phyloP scores from a whole-genome alignment of 2,113 vertebrate genomes.

The Tichodroma muraria region DNA sequence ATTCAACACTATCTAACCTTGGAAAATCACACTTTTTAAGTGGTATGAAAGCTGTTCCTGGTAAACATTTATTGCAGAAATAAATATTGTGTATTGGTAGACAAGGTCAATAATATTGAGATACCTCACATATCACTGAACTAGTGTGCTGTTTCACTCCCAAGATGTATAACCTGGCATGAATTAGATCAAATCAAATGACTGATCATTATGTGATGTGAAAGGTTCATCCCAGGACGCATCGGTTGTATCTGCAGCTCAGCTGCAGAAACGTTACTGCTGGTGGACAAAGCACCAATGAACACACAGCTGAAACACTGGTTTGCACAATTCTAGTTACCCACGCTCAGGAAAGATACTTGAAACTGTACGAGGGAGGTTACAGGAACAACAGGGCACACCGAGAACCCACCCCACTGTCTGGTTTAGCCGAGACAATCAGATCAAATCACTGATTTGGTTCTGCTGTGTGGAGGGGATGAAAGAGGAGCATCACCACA shows the following conservation, averaged over 20 bases:
- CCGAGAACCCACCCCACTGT: background rate
- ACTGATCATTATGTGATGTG: background rate
- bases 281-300: background rate
- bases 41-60: background rate
- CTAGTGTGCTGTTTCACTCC: background rate
- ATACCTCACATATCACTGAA: background rate
- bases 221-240: background rate
- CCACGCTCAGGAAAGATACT: background rate
- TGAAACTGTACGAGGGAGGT: background rate
- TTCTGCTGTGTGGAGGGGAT: background rate
- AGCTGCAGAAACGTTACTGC: background rate
- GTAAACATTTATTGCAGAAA: background rate
- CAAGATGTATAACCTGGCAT: background rate
- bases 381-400: background rate
- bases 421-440: background rate
- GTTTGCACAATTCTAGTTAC: background rate
- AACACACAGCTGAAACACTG: background rate
- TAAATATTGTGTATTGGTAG: background rate
- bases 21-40: background rate
- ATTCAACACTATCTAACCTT: background rate
- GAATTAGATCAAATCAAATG: background rate
- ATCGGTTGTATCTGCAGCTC: fast-evolving
- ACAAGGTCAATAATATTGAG: background rate
- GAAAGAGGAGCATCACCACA: background rate
- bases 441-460: too few species aligned